Conservation (phyloP, 2,888 invertebrate genomes). For the Caradrina kadenii region DNA sequence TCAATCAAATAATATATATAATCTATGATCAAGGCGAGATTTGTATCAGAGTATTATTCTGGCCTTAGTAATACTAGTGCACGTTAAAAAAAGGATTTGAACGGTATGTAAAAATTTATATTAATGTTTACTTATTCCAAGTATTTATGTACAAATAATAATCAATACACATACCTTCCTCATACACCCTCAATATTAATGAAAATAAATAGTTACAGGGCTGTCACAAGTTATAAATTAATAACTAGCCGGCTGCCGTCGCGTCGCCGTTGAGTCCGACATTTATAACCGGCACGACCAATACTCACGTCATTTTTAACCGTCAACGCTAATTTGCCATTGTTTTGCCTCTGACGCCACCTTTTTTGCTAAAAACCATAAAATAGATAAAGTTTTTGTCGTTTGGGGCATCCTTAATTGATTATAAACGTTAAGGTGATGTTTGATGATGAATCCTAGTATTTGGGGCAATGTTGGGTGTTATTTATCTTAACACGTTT, state of each 20-base stretch:
- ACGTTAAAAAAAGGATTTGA: no score
- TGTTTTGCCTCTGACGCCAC: conserved; percentile 89
- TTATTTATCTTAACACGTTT: conserved; percentile 74
- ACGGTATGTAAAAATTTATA: no score
- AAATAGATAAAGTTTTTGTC: conserved; percentile 86
- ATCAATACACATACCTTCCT: conserved; percentile 30
- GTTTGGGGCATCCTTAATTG: conserved; percentile 81
- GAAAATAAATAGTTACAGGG: conserved; percentile 56
- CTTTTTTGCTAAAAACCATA: conserved; percentile 88
- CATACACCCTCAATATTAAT: conserved; percentile 21
- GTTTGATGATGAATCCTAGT: conserved; percentile 66
- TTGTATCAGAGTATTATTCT: no score
- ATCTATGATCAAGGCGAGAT: no score
- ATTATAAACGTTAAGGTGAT: conserved; percentile 81
- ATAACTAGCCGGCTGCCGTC: conserved; percentile 74
- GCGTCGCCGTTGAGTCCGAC: conserved; percentile 66
- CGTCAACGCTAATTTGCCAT: conserved; percentile 90
- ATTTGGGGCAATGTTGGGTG: conserved; percentile 47
- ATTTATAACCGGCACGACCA: conserved; percentile 77
- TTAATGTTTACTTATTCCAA: background rate
- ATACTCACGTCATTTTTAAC: conserved; percentile 87
- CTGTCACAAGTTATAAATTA: conserved; percentile 75
- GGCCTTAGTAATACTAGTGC: no score
- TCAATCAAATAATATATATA: no score
- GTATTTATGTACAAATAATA: background rate